These are phyloP conservation scores for Callipepla californica DNA, from an alignment of 2,113 vertebrate species.

Conservation along the genomic window DNA sequence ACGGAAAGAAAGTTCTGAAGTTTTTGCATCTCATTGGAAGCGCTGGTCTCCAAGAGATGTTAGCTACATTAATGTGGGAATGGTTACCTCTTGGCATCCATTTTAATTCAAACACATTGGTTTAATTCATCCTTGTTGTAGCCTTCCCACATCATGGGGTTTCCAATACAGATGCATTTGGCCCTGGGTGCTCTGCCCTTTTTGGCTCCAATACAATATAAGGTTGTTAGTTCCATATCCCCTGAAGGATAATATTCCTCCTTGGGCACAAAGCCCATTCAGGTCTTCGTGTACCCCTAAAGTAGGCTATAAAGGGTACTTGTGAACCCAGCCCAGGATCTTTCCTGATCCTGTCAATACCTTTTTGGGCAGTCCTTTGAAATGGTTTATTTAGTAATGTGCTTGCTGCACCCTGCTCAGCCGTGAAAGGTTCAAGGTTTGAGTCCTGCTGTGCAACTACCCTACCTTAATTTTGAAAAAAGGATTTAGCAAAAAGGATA, in stretches of 20 bases:
- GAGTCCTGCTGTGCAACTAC: neutral
- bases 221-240: slow-evolving; percentile 24
- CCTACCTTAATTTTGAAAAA: neutral
- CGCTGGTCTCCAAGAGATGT: neutral
- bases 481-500: neutral
- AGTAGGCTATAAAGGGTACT: neutral
- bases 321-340: neutral
- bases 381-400: neutral
- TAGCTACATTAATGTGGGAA: slow-evolving; percentile 50
- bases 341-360: neutral
- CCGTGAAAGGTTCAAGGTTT: neutral
- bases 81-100: slow-evolving; percentile 42
- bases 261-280: neutral
- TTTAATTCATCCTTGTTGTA: slow-evolving; percentile 2
- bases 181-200: neutral
- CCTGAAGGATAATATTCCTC: neutral
- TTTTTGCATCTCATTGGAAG: slow-evolving; percentile 34
- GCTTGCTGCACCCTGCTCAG: neutral
- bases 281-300: neutral
- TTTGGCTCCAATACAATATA: neutral
- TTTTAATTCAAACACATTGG: neutral
- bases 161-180: slow-evolving; percentile 34
- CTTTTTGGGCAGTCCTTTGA: neutral
- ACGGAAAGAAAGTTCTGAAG: neutral
- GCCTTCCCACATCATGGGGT: neutral